Evolutionary conservation across 2,113 vertebrate species (phyloP).

Genomic region (Scalopus aquaticus): DNA sequence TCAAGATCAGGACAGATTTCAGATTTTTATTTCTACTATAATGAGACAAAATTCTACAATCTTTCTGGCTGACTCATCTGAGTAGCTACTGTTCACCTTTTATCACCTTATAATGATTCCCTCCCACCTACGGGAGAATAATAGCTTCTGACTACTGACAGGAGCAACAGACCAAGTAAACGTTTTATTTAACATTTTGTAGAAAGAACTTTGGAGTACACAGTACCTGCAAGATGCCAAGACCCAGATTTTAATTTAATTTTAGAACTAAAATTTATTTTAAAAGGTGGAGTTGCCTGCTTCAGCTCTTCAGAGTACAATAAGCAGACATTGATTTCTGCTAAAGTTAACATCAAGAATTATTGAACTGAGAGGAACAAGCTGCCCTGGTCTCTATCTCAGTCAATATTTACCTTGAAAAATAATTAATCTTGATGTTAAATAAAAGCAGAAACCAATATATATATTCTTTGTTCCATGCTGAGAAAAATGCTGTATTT

Average conservation of each 20-base stretch:
- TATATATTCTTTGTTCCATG: conserved; percentile 24
- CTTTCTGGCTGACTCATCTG: conserved; percentile 24
- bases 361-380: conserved; percentile 57
- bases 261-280: conserved; percentile 68
- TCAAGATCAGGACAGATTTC: background rate
- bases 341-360: conserved; percentile 68
- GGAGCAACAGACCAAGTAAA: background rate
- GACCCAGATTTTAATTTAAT: conserved; percentile 60
- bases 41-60: background rate
- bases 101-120: conserved; percentile 4
- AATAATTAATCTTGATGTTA: conserved; percentile 73
- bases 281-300: conserved; percentile 45
- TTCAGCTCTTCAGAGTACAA: conserved; percentile 58
- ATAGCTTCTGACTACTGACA: background rate
- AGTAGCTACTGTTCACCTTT: background rate
- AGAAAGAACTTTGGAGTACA: conserved; percentile 37
- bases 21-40: background rate
- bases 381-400: conserved; percentile 44
- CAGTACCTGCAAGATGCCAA: background rate
- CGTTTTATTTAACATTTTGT: conserved; percentile 52
- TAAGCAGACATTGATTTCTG: conserved; percentile 72
- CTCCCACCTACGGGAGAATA: background rate
- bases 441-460: conserved; percentile 49
- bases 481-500: background rate
- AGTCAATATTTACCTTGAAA: conserved; percentile 73